Base-by-base conservation (phyloP, 2,797 vertebrate species). In the Darevskia mixta region DNA sequence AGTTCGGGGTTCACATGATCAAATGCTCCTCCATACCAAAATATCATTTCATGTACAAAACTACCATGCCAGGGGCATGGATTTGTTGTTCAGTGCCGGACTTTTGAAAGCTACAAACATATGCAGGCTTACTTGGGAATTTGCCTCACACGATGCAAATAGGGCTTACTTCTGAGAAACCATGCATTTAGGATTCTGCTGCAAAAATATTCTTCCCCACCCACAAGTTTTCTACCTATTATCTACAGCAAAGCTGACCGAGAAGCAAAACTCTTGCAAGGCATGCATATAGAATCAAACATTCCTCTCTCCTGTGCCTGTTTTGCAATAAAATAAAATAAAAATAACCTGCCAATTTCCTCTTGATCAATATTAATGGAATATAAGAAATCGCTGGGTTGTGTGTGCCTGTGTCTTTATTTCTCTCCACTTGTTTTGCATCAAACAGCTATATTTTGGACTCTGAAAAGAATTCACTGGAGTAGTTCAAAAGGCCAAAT, bases 401-500 rank as follows among this genome's bases (percentile, higher is more conserved):
- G 1, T 66, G 41, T 25, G 69, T 32, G 69, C 8, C 8, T 17
- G 32, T 20, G 1, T 73, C 1, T 55, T 55, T 17, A 73, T 86
- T 29, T 73, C 27, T 71, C 66, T 41, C 87, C 73, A 82, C 80
- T 82, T 69, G 49, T 20, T 25, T 3, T 79, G n/a, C 41, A 88
- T 80, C 91, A 85, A 92, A 88, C 0, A 27, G 75, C 8, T 32
- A 5, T 72, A 35, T 35, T 72, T 73, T 35, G 69, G n/a, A 38
- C 27, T 20, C 4, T 5, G 25, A 32, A 73, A 73, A 73, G n/a
- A 73, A 84, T 55, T 32, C 3, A 23, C 29, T 17, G n/a, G 45
- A 35, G 5, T n/a, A 76, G 35, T 72, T 79, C 84, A n/a, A 71
- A 75, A 87, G 41, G 91, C 87, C 91, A 90, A 58, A 93, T 90